Evolutionary conservation across 2,888 invertebrate species (phyloP).

Genomic region (Kryphioiulus occultus): DNA sequence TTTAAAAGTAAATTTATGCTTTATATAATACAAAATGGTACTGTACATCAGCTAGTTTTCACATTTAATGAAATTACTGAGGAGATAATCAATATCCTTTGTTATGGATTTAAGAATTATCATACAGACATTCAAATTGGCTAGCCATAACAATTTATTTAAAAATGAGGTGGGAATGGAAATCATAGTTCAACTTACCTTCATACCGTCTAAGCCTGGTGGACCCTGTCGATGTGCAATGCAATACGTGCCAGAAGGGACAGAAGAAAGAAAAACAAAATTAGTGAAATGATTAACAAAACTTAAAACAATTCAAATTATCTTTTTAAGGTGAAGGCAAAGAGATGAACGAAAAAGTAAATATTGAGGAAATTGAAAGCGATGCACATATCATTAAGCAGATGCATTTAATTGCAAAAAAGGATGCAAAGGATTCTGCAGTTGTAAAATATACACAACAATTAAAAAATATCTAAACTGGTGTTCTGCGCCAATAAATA

Average conservation of each 20-base stretch:
- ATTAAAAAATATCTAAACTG: not conserved
- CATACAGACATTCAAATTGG: not conserved
- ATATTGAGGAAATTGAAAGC: not conserved
- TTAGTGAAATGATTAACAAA: not conserved
- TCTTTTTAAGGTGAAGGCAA: not conserved
- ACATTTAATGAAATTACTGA: not conserved
- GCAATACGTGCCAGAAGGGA: constrained; percentile 8
- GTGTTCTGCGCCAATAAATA: not conserved
- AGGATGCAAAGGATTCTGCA: not conserved
- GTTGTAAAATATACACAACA: not conserved
- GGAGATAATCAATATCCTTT: not conserved
- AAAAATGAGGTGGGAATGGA: not conserved
- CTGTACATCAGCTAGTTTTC: not conserved
- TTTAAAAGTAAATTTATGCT: not conserved
- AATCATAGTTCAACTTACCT: constrained; percentile 72
- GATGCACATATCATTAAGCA: not conserved
- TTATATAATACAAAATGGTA: constrained; percentile 10
- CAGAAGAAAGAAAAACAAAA: constrained; percentile 55
- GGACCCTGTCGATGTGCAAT: constrained; percentile 75
- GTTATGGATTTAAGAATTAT: not conserved
- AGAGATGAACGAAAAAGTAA: constrained; percentile 1
- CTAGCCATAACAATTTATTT: constrained; percentile 13
- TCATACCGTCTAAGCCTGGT: constrained; percentile 94
- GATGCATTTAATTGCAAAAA: not conserved
- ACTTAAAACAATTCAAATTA: not conserved